Conservation (phyloP, 2,888 invertebrate species). For the Phyto melanocephala region DNA sequence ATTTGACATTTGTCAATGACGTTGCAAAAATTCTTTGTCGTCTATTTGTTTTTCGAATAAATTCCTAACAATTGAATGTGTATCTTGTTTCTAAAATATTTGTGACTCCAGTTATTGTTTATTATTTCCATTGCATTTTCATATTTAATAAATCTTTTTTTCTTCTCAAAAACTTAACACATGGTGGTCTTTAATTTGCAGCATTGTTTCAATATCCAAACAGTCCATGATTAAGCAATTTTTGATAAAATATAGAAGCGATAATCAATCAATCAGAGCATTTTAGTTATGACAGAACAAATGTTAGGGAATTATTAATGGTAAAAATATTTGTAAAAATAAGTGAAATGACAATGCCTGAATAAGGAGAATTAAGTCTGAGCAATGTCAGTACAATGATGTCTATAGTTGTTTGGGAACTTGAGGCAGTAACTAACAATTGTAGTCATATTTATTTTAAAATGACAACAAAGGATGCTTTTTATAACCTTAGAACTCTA, state of each 20-base stretch:
- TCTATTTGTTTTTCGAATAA: background rate
- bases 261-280: conserved; percentile 37
- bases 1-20: conserved; percentile 2
- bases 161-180: background rate
- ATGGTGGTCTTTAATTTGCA: conserved; percentile 28
- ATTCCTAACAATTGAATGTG: conserved; percentile 3
- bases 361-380: too few species aligned
- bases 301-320: background rate
- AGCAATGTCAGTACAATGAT: too few species aligned
- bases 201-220: conserved; percentile 5
- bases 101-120: background rate
- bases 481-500: too few species aligned
- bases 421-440: too few species aligned
- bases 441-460: too few species aligned
- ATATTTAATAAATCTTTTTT: background rate
- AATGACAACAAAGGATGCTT: too few species aligned
- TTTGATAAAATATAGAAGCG: background rate
- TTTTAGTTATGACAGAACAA: conserved; percentile 21
- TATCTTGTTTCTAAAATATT: background rate
- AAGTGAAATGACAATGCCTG: too few species aligned
- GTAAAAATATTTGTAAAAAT: background rate
- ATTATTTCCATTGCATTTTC: background rate
- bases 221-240: conserved; percentile 48
- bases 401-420: too few species aligned
- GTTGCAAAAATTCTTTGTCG: background rate